Evolutionary conservation across 2,797 vertebrate genomes (phyloP).

Genomic region (Pseudocheirus occidentalis): DNA sequence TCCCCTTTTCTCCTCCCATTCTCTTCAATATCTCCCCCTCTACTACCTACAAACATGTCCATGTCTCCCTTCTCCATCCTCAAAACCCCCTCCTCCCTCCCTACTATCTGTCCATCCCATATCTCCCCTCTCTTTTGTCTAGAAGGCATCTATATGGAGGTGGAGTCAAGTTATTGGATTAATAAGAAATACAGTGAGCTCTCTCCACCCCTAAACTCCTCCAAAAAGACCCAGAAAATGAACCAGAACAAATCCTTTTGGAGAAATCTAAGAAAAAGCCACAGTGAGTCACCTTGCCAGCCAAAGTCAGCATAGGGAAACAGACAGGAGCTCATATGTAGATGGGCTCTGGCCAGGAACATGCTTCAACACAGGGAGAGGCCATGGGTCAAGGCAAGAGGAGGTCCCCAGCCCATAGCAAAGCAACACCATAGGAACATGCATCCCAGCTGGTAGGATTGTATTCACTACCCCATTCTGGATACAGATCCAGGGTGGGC

Average conservation of each 20-base stretch:
- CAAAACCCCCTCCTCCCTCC: neutral
- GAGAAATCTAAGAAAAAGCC: neutral
- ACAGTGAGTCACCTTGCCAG: neutral
- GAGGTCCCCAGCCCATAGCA: no score
- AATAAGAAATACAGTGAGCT: neutral
- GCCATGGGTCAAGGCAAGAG: no score
- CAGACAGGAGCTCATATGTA: neutral
- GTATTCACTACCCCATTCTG: no score
- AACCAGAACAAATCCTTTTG: neutral
- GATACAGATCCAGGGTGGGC: no score
- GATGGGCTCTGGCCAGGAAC: neutral
- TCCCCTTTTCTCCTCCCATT: neutral
- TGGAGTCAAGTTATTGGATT: neutral
- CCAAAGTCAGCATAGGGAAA: neutral
- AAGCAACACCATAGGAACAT: no score
- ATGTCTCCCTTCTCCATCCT: neutral
- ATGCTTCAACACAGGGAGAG: no score
- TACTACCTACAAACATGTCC: neutral
- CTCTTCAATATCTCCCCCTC: neutral
- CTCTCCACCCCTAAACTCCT: neutral
- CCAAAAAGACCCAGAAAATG: neutral
- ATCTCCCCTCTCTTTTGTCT: neutral
- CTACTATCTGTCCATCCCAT: neutral
- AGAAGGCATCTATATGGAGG: neutral
- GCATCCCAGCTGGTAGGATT: no score